A percentile compares a stretch with the other conserved stretches of the same genome.
Conservation (phyloP, 1,140 invertebrate genomes). For the Meteorus sp. region DNA sequence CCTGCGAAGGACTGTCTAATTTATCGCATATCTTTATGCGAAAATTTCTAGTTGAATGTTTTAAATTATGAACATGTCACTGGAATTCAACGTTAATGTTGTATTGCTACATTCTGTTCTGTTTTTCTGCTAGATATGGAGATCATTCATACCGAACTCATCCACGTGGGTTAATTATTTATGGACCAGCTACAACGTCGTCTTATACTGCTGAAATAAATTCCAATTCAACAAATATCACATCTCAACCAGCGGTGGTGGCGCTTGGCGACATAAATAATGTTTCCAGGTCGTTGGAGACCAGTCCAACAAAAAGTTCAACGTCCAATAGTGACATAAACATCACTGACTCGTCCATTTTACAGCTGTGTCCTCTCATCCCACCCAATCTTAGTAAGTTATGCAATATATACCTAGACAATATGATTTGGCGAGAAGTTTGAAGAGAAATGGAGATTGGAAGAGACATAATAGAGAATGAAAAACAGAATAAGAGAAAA, state of each 20-base stretch:
- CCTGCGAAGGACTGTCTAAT: too few relatives aligned
- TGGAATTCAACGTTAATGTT: not conserved
- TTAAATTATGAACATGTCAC: too few relatives aligned
- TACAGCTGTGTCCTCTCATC: constrained; percentile 49
- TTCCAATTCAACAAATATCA: constrained; percentile 36
- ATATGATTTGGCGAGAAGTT: not conserved
- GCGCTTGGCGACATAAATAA: constrained; percentile 32
- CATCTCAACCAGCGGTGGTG: constrained; percentile 21
- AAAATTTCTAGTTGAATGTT: too few relatives aligned
- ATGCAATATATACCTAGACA: not conserved
- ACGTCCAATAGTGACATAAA: constrained; percentile 9
- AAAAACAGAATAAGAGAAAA: not conserved
- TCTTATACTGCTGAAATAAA: constrained; percentile 35
- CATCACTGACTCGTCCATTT: constrained; percentile 21
- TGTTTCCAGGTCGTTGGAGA: constrained; percentile 36
- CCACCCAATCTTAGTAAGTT: constrained; percentile 58
- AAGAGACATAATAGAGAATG: not conserved
- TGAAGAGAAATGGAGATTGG: not conserved
- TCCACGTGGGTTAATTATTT: constrained; percentile 52
- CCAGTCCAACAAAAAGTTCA: constrained; percentile 20
- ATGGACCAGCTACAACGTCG: constrained; percentile 41
- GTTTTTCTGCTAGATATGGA: constrained; percentile 41
- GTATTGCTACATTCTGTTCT: not conserved
- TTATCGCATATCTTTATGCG: too few relatives aligned
- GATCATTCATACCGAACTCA: constrained; percentile 45